A percentile compares a stretch with the other conserved stretches of the same genome.
phyloP scores from a whole-genome alignment of 2,797 vertebrate genomes.

The Tangara arthus region DNA sequence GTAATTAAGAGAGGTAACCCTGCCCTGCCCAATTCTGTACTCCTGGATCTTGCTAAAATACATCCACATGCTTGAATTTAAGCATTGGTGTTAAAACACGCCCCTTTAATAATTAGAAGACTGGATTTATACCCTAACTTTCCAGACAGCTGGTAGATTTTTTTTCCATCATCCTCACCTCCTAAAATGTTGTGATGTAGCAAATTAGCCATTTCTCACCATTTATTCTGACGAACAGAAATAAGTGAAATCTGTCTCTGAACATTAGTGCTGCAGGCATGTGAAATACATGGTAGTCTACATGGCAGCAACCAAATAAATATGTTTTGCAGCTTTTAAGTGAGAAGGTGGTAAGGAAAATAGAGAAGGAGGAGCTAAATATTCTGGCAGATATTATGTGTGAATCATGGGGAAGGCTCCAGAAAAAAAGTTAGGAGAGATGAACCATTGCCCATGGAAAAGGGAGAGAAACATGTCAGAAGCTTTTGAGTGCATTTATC shows the following conservation, averaged over 20 bases:
- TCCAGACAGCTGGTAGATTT: slow-evolving; percentile 28
- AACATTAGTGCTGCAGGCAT: slow-evolving; percentile 33
- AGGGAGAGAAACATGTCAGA: neutral
- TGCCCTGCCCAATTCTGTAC: neutral
- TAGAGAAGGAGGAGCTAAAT: slow-evolving; percentile 26
- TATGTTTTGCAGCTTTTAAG: slow-evolving; percentile 25
- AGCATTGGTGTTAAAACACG: neutral
- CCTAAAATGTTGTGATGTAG: slow-evolving; percentile 53
- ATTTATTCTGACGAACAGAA: slow-evolving; percentile 43
- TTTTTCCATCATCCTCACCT: neutral
- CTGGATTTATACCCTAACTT: slow-evolving; percentile 34
- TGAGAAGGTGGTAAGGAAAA: slow-evolving; percentile 45
- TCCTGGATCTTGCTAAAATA: neutral
- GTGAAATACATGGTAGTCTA: slow-evolving; percentile 19
- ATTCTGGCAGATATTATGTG: neutral
- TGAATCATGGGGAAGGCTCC: neutral
- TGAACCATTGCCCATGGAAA: fast-evolving
- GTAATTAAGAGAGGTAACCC: neutral
- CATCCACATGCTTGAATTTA: neutral
- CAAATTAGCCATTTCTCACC: slow-evolving; percentile 54
- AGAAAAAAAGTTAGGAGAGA: neutral
- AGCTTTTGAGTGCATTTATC: neutral
- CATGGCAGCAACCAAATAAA: slow-evolving; percentile 32
- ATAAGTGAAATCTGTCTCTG: slow-evolving; percentile 35
- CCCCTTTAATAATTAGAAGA: neutral